Base-by-base conservation (phyloP, 1,140 invertebrate species). In the Magallana ariakensis region DNA sequence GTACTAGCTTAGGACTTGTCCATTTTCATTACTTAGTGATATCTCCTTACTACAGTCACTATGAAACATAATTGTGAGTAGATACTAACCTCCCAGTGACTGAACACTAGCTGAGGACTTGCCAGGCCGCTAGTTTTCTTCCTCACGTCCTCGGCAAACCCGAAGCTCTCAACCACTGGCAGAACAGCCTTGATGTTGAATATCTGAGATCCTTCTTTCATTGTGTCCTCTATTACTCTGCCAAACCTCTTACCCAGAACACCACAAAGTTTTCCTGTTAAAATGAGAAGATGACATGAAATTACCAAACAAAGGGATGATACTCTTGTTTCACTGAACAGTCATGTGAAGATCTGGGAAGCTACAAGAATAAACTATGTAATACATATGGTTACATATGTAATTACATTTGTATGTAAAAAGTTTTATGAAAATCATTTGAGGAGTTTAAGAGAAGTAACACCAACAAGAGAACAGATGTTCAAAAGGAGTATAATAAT, bases 111-210 rank as follows among this genome's bases (percentile, higher is more conserved):
- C 94, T 99, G 98, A 13, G 98, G 98, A 94, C 97, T 97, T 8
- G 99, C 99, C 85, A 99, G 95, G 46, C 99, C 99, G 88, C 98
- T 99, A 54, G 98, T 99, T 94, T 98, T 97, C 92, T 98, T 99
- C 22, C 96, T 93, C 87, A 99, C 96, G 62, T 94, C 93, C 81
- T 98, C 97, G 8, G 97, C 97, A 94, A 99, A 98, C 86, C 97
- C 96, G 95, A 99, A 99, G 94, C 98, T 99, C 95, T 99, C 99
- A 11, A 98, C 96, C 46, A 99, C 98, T 0, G 99, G 99, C 88
- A 99, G 95, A 84, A 97, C 96, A 1, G 98, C 98, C 80, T 96
- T 96, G 4, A 99, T 97, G 83, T 96, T 96, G 95, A 99, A 99
- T 80, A 97, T 97, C 57, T 97, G 97, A 26, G 96, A 97, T 80